Percentiles rank a stretch among this genome's conserved stretches.
These are phyloP conservation scores for Scaptomyza montana DNA, from an alignment of 1,140 invertebrate species.

Conservation along the genomic window DNA sequence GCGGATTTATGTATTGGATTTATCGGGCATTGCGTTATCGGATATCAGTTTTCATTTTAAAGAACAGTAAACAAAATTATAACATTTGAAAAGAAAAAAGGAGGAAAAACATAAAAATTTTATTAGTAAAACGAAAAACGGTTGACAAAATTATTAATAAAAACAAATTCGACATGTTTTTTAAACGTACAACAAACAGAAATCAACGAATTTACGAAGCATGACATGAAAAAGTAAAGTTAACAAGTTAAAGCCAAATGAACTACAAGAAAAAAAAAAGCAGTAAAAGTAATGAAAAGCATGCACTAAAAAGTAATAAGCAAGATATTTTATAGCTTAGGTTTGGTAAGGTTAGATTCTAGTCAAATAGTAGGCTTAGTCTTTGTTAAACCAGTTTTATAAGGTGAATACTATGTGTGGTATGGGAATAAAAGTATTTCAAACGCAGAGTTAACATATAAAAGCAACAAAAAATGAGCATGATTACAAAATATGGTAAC, in stretches of 20 bases:
- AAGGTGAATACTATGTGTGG: conserved; percentile 31
- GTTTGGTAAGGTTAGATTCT: conserved; percentile 24
- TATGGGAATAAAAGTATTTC: conserved; percentile 19
- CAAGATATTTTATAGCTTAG: conserved; percentile 12
- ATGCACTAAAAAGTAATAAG: conserved; percentile 39
- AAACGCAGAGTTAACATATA: conserved; percentile 60
- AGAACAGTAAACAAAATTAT: conserved; percentile 38
- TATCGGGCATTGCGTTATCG: conserved; percentile 38
- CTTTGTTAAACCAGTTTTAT: conserved; percentile 10
- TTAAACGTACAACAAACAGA: conserved; percentile 48
- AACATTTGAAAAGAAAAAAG: conserved; percentile 66
- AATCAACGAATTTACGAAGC: conserved; percentile 25
- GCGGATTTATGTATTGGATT: conserved; percentile 57
- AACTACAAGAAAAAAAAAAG: conserved; percentile 13
- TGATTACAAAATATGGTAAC: conserved; percentile 42
- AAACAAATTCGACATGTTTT: conserved; percentile 38
- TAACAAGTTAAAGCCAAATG: background rate
- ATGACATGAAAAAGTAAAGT: conserved; percentile 29
- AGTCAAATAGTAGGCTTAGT: conserved; percentile 9
- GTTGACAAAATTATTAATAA: conserved; percentile 70
- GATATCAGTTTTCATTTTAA: conserved; percentile 69
- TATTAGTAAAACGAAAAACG: conserved; percentile 76
- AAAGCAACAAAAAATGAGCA: conserved; percentile 68
- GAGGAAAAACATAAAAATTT: conserved; percentile 80
- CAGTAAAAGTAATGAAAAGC: conserved; percentile 21